phyloP scores from a whole-genome alignment of 2,888 invertebrate species.

The Lochmaea crataegi region DNA sequence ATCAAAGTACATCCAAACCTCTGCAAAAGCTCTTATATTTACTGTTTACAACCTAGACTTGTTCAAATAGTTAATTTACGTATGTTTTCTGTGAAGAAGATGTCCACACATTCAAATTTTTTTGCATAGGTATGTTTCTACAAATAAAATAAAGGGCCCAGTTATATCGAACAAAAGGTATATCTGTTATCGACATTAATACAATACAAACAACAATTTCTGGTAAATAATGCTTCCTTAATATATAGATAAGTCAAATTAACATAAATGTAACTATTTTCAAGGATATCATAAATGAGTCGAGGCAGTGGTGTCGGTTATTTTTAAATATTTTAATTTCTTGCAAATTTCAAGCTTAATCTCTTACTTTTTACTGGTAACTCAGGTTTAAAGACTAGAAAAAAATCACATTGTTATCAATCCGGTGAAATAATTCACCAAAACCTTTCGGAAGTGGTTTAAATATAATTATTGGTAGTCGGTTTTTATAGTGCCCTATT shows the following conservation, averaged over 20 bases:
- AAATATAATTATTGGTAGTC: background rate
- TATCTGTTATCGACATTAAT: background rate
- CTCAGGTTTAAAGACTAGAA: no score
- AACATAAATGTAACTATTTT: constrained; percentile 42
- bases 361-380: no score
- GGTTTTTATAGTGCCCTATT: background rate
- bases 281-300: constrained; percentile 39
- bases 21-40: no score
- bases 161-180: background rate
- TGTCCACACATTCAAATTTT: no score
- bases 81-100: no score
- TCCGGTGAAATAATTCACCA: no score
- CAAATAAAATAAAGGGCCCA: background rate
- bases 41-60: no score
- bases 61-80: no score
- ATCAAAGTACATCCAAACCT: no score
- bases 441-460: no score
- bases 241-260: constrained; percentile 41
- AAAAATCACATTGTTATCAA: no score
- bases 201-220: constrained; percentile 46
- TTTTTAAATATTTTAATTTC: background rate
- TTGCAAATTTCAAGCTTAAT: no score
- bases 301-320: constrained; percentile 18
- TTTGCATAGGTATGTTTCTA: background rate
- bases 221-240: constrained; percentile 40